Percentiles rank a stretch among this genome's conserved stretches.
Conservation (phyloP, 2,113 vertebrate species). For the Elephantulus edwardii region DNA sequence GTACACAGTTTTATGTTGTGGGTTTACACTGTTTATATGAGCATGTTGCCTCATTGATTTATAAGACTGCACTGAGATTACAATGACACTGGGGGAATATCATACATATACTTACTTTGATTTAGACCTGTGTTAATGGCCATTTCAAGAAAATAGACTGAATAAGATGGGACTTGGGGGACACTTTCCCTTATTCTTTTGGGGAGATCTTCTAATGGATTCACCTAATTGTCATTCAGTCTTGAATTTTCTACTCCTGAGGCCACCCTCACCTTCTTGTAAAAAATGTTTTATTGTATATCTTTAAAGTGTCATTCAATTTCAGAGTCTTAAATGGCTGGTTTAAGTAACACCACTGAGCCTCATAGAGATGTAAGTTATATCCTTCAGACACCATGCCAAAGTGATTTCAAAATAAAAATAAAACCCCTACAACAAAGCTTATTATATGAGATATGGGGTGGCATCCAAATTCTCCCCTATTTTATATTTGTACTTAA, state of each 20-base stretch:
- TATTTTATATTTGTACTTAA: not conserved
- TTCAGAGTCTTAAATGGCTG: not conserved
- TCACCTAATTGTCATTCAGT: conserved; percentile 6
- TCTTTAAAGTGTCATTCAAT: not conserved
- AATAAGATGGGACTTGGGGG: not conserved
- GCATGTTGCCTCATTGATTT: not conserved
- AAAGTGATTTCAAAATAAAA: conserved; percentile 4
- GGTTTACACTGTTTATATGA: conserved; percentile 11
- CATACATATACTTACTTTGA: conserved; percentile 19
- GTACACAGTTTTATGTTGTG: not conserved
- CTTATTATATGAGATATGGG: not conserved
- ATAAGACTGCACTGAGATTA: not conserved
- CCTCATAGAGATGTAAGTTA: not conserved
- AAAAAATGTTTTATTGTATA: not conserved
- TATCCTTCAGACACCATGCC: not conserved
- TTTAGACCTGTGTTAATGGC: conserved; percentile 8
- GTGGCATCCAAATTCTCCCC: not conserved
- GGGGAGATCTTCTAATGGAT: not conserved
- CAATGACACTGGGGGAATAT: not conserved
- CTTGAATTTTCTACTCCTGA: not conserved
- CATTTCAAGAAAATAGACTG: conserved; percentile 30
- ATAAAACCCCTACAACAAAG: not conserved
- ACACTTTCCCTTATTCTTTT: not conserved
- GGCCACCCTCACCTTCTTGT: not conserved
- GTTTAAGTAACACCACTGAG: not conserved